phyloP scores from a whole-genome alignment of 2,797 vertebrate species.

The Chelon auratus region DNA sequence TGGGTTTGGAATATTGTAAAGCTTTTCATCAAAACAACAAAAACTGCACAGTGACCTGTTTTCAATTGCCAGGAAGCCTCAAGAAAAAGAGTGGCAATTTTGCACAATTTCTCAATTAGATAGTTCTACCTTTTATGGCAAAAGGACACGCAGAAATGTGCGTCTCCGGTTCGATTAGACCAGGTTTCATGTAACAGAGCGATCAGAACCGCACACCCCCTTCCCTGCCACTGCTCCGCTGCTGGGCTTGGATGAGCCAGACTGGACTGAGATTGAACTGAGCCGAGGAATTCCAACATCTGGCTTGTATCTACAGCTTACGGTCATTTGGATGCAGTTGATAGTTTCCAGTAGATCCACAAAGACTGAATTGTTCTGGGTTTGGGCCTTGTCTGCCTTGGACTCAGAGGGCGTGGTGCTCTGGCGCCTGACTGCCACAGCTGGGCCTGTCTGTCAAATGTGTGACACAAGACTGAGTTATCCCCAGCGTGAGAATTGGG shows the following conservation, averaged over 20 bases:
- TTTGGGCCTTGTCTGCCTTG: conserved; percentile 81
- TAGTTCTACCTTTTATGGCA: conserved; percentile 36
- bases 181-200: conserved; percentile 54
- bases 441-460: conserved; percentile 86
- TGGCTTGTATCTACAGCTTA: conserved; percentile 90
- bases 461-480: conserved; percentile 74
- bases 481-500: conserved; percentile 69
- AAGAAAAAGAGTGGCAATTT: conserved; percentile 33
- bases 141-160: conserved; percentile 25
- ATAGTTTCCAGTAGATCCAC: conserved; percentile 89
- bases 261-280: conserved; percentile 84
- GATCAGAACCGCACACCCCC: conserved; percentile 52
- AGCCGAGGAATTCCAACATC: conserved; percentile 89
- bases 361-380: conserved; percentile 88
- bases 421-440: conserved; percentile 87
- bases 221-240: conserved; percentile 75
- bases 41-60: conserved; percentile 57
- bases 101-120: conserved; percentile 34
- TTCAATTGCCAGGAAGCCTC: conserved; percentile 56
- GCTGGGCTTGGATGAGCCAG: conserved; percentile 81
- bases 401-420: conserved; percentile 79
- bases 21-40: conserved; percentile 59
- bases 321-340: conserved; percentile 88
- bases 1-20: conserved; percentile 42
- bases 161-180: conserved; percentile 41